Base-by-base conservation (phyloP, 2,113 vertebrate genomes). In the Cottus gobio region DNA sequence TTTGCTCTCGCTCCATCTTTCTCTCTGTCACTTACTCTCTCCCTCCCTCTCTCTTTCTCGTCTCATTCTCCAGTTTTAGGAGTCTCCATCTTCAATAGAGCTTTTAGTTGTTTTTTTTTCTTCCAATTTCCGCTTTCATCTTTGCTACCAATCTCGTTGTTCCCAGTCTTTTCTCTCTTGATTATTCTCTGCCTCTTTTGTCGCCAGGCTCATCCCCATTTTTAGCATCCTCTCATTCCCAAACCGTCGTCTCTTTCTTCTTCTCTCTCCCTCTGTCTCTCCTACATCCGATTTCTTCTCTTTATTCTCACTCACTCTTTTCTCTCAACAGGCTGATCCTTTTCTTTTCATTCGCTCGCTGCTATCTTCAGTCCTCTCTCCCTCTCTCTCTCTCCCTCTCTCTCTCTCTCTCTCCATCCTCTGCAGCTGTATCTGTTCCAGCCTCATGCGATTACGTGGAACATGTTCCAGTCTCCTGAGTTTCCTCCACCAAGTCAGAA, bases 371-470 rank as follows among this genome's bases (percentile, higher is more conserved):
- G 1, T 4, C 22, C 34, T 34, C 34, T 34, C 34, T 67, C 37
- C 31, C 39, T 48, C 44, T 73, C 11, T 66, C 46, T 58, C 42
- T 44, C 26, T 44, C 31, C 5, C n/a, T 34, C 28, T 54, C 65
- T 4, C 24, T 58, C 34, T 56, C 30, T 42, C 30, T 7, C 20
- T 26, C 28, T 4, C 52, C 6, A 64, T 79, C 77, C 67, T 77
- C 77, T 85, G 79, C 81, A 77, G 85, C 80, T 77, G 76, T 83
- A 46, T 88, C 79, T 86, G 79, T 90, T 86, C 80, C 88, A 85
- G 85, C 48, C 31, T 93, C 78, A 84, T 88, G 83, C 83, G 87
- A 87, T 89, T 89, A 90, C 83, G 69, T 75, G 66, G 63, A 88
- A 84, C 83, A 86, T 79, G 84, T 76, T 87, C 67, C 76, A 82